A percentile compares a stretch with the other conserved stretches of the same genome.
Evolutionary conservation across 2,888 invertebrate species (phyloP).

Genomic region (Autographa pulchrina): DNA sequence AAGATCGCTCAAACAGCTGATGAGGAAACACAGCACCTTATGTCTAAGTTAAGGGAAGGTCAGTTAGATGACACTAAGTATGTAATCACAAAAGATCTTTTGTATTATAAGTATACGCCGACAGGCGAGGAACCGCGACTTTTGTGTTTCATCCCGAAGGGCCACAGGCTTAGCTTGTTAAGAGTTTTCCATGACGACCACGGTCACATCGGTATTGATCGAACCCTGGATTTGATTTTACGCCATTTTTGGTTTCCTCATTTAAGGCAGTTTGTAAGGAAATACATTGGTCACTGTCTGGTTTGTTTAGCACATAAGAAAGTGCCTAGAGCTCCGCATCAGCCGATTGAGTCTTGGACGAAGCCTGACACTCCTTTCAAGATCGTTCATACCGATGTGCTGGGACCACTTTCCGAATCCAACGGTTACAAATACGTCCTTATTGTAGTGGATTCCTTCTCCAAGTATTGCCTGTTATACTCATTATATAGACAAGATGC

Average conservation of each 20-base stretch:
- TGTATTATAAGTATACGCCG: conserved; percentile 23
- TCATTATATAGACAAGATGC: not conserved
- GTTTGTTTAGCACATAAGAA: too few relatives aligned
- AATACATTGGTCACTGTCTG: too few relatives aligned
- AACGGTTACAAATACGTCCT: too few relatives aligned
- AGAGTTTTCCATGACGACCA: conserved; percentile 59
- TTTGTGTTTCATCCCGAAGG: conserved; percentile 57
- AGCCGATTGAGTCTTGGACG: too few relatives aligned
- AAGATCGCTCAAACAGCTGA: conserved; percentile 15
- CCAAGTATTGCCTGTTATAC: too few relatives aligned
- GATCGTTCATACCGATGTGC: too few relatives aligned
- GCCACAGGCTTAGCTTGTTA: conserved; percentile 54
- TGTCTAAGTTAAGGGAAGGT: not conserved
- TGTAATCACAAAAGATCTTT: conserved; percentile 9
- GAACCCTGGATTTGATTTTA: conserved; percentile 40
- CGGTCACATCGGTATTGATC: conserved; percentile 40
- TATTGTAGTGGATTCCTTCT: too few relatives aligned
- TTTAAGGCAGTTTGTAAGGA: too few relatives aligned
- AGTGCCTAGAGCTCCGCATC: too few relatives aligned
- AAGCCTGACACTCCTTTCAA: too few relatives aligned
- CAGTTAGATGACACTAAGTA: not conserved
- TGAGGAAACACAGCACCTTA: conserved; percentile 7
- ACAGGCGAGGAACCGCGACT: conserved; percentile 45
- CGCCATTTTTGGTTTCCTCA: conserved; percentile 57
- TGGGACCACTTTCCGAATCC: too few relatives aligned